Conservation (phyloP, 2,797 vertebrate genomes). For the Poliocrania exsul region DNA sequence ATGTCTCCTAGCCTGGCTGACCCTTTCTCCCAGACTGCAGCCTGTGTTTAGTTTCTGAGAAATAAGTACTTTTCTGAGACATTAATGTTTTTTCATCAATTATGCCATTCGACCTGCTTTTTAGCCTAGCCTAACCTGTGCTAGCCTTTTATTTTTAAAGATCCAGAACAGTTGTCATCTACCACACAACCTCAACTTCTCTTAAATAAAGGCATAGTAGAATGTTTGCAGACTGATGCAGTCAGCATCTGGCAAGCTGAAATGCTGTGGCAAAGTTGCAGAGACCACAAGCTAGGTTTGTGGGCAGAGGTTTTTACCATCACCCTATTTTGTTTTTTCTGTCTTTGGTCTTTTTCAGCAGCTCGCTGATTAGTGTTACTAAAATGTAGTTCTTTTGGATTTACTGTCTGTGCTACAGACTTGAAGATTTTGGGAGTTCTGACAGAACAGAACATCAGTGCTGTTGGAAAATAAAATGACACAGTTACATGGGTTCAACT, state of each 20-base stretch:
- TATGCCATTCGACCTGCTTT: neutral
- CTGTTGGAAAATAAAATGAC: neutral
- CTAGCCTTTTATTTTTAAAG: neutral
- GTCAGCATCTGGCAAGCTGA: conserved; percentile 11
- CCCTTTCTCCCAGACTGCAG: neutral
- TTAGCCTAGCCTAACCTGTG: neutral
- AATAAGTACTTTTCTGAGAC: neutral
- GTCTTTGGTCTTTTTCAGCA: conserved; percentile 18
- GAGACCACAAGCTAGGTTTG: conserved; percentile 21
- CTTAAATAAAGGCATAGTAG: neutral
- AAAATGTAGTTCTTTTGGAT: neutral
- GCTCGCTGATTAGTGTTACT: neutral
- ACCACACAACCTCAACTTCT: neutral
- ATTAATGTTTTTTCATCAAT: neutral
- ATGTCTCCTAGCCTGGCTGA: neutral
- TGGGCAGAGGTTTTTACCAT: conserved; percentile 33
- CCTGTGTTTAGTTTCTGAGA: neutral
- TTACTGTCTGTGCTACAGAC: neutral
- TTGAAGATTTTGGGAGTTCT: neutral
- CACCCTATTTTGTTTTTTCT: neutral
- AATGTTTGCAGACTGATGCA: neutral
- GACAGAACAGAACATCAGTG: neutral
- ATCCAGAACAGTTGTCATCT: neutral
- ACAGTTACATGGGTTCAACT: neutral
- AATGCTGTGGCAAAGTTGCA: neutral